Evolutionary conservation across 2,113 vertebrate species (phyloP), one percentile per base, ranked within the genome.

Genomic region (Nothoprocta perdicaria): DNA sequence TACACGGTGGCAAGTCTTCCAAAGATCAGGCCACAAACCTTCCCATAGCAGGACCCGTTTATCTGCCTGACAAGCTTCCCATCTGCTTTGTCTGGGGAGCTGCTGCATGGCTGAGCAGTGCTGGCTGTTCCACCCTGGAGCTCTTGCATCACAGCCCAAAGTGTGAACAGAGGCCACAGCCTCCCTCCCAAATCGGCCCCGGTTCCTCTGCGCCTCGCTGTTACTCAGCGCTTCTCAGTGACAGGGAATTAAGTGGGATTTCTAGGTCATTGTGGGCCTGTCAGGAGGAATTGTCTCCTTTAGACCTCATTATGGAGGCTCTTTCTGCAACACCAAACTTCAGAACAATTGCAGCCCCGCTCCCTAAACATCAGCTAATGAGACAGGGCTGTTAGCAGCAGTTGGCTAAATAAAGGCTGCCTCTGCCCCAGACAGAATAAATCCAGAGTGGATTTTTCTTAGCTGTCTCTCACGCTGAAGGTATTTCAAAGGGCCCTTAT

Each of bases 251-350:
- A 96, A 96, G 87, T 84, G 75, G 94, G 96, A 95, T 96, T 96
- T 96, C 95, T 91, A 76, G 96, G 93, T 94, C 94, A 96, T 92
- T 96, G 96, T 96, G 94, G 83, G 89, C 61, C 93, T 96, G 95
- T 96, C 96, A 95, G 92, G 85, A 96, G 94, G 94, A 89, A 95
- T 96, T 29, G 72, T 91, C 95, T 96, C 94, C 89, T 78, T 83
- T 52, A 96, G 92, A 83, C 89, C 94, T 96, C 94, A 96, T 96
- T 95, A 95, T 77, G 89, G 61, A 87, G 87, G 85, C 91, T 86
- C 65, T 89, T 89, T 96, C 92, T 95, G 92, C 89, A 33, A 61
- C 46, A 90, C 91, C 95, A 81, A 89, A 41, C 91, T 93, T 93
- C 73, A 76, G 94, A 94, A 96, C 94, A 95, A 96, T 93, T 45